Base-by-base conservation (phyloP, 2,113 vertebrate genomes). In the Macrotus californicus region DNA sequence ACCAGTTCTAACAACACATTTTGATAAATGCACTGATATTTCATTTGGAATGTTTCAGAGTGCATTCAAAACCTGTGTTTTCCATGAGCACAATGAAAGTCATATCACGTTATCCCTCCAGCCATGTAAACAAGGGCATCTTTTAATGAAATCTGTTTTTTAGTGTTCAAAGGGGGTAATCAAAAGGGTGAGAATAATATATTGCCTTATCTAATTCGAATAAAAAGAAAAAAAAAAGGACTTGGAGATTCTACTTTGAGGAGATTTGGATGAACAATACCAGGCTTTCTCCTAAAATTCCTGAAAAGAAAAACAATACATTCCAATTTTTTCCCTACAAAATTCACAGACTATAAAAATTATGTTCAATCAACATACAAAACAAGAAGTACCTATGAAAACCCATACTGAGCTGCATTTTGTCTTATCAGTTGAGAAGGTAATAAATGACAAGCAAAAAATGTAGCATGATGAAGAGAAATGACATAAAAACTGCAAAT, bases 1-100 rank as follows among this genome's bases (percentile, higher is more conserved):
- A 66, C 46, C 75, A 75, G 22, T 90, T 93, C 48, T 96, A 95
- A 96, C 75, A 94, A 75, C 34, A 36, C 90, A 90, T 93, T 94
- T 82, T 81, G 91, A 81, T 64, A 0, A 94, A 91, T 70, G 4
- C n/a, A 54, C n/a, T 54, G 81, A 80, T 52, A 87, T 61, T 46
- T 88, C 81, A 87, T 75, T 93, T 67, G 88, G 24, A 92, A 79
- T 48, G 43, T 72, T 95, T 93, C 69, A 92, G 48, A 72, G 12
- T 87, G 5, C 50, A 64, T 66, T 95, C 39, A 84, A 79, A 79
- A 64, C 54, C 69, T 95, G 39, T 83, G 39, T 92, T 91, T 84
- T 67, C 52, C 36, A 89, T 15, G 12, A 54, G 16, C 29, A 69
- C 46, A 93, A 48, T 52, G 39, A 87, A 13, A 94, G 50, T 56